Percentiles rank a stretch among this genome's conserved stretches.
phyloP scores from a whole-genome alignment of 2,888 invertebrate genomes.

The Drosophila maculinotata region DNA sequence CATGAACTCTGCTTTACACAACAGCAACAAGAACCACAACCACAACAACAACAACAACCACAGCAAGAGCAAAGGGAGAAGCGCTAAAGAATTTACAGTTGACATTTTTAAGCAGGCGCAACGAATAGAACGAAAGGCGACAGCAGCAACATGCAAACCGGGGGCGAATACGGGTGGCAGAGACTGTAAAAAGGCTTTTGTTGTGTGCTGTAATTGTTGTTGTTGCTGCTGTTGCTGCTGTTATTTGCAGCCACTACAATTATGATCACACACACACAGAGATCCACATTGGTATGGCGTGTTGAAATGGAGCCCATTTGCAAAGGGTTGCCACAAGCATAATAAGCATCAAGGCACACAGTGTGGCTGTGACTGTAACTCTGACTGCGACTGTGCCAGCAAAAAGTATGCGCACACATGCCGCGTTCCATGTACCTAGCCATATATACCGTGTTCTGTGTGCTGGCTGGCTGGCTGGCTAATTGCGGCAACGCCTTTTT shows the following conservation, averaged over 20 bases:
- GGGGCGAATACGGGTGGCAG: slow-evolving; percentile 10
- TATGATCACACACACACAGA: slow-evolving; percentile 63
- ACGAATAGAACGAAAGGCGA: slow-evolving; percentile 16
- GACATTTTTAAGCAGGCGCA: slow-evolving; percentile 67
- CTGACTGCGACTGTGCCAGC: slow-evolving; percentile 37
- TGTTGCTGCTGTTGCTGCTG: slow-evolving; percentile 33
- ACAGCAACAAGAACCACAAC: slow-evolving; percentile 26
- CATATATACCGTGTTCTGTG: slow-evolving; percentile 18
- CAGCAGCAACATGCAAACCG: slow-evolving; percentile 39
- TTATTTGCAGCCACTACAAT: slow-evolving; percentile 64
- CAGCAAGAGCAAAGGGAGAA: slow-evolving; percentile 19
- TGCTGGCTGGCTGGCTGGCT: slow-evolving; percentile 46
- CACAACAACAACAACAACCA: slow-evolving; percentile 27
- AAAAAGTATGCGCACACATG: slow-evolving; percentile 40
- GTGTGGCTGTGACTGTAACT: neutral
- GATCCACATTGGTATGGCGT: slow-evolving; percentile 35
- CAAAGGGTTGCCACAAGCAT: slow-evolving; percentile 48
- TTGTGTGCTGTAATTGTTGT: slow-evolving; percentile 41
- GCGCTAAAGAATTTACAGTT: slow-evolving; percentile 67
- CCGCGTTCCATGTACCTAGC: slow-evolving; percentile 1
- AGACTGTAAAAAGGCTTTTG: slow-evolving; percentile 46
- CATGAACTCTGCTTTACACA: slow-evolving; percentile 52
- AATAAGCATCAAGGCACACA: slow-evolving; percentile 54
- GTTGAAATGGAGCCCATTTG: slow-evolving; percentile 60
- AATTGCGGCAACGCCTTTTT: slow-evolving; percentile 79